Conservation (phyloP, 2,797 vertebrate genomes). For the Lagorchestes hirsutus region DNA sequence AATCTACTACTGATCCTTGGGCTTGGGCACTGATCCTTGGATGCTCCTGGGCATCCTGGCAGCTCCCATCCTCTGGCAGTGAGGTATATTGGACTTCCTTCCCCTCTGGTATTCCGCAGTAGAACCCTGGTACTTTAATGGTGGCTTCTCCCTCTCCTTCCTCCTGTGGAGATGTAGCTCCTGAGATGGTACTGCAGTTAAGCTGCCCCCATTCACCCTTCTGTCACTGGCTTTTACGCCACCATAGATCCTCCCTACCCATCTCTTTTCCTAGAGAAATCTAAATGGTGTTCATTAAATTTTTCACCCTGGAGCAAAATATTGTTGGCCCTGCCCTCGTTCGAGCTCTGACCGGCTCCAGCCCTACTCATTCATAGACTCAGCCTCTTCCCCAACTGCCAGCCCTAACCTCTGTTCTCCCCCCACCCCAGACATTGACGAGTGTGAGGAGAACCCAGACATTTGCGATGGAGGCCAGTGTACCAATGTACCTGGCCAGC, state of each 20-base stretch:
- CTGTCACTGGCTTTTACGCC: not conserved
- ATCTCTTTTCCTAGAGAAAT: not conserved
- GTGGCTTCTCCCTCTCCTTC: not conserved
- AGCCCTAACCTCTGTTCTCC: not conserved
- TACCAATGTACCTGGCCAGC: slow-evolving; percentile 93
- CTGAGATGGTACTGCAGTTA: not conserved
- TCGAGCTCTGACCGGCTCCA: not conserved
- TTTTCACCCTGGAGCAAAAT: not conserved
- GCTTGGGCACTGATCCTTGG: too few species aligned
- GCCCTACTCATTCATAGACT: not conserved
- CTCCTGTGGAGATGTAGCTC: not conserved
- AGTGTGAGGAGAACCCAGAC: slow-evolving; percentile 94
- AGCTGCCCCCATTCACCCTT: not conserved
- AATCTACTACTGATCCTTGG: not conserved
- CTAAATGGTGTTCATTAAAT: not conserved
- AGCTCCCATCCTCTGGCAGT: not conserved
- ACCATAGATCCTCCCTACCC: not conserved
- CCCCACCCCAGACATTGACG: slow-evolving; percentile 91
- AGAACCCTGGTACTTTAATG: not conserved
- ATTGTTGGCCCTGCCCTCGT: not conserved
- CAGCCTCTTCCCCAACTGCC: rapidly evolving
- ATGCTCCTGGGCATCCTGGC: not conserved
- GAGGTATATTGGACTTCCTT: not conserved
- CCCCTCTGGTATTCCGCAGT: not conserved
- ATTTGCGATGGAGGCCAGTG: slow-evolving; percentile 96